Evolutionary conservation across 2,888 invertebrate species (phyloP), one percentile per base, ranked within the genome.

Genomic region (Lithophane leautieri): DNA sequence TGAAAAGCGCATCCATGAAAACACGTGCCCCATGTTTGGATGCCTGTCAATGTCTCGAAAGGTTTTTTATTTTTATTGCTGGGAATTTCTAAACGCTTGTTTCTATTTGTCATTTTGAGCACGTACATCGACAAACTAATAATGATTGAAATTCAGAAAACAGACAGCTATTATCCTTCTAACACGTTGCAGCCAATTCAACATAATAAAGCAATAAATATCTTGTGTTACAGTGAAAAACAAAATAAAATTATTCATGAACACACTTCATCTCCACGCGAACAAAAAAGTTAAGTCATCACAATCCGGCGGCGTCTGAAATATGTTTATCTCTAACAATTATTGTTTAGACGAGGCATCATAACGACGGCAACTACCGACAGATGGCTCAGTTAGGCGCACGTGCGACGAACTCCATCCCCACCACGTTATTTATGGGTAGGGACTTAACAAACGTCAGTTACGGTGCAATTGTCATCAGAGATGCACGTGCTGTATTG

Each of bases 331-430:
- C 63, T 73, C 65, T 61, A 70, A 76, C 76, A 78, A 78, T 86
- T 73, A 86, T 72, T 83, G 88, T 76, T 83, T 83, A 86, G 80
- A 85, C 65, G 75, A 70, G 66, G 65, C 76, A 71, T 75, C 70
- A 66, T 87, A 85, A 79, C 69, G 74, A 69, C 77, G 61, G 69
- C 50, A 62, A 71, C 69, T 78, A 65, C 73, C 79, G 68, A 82
- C 85, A 87, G 88, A 85, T 77, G 83, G 86, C 77, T 75, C 73
- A 73, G 86, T 87, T 85, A 79, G 58, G 47, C 56, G 79, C 88
- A 87, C 85, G 86, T 85, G 85, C 77, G 44, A 65, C 76, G 58
- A 76, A 68, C 78, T 85, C 62, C 72, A 82, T 78, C 83, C 83
- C 71, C 72, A 78, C 86, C 62, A 66, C 22, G 50, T 85, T 76